A percentile compares a stretch with the other conserved stretches of the same genome.
These are phyloP conservation scores for Spheniscus mendiculus DNA, from an alignment of 2,113 vertebrate genomes.

Conservation along the genomic window DNA sequence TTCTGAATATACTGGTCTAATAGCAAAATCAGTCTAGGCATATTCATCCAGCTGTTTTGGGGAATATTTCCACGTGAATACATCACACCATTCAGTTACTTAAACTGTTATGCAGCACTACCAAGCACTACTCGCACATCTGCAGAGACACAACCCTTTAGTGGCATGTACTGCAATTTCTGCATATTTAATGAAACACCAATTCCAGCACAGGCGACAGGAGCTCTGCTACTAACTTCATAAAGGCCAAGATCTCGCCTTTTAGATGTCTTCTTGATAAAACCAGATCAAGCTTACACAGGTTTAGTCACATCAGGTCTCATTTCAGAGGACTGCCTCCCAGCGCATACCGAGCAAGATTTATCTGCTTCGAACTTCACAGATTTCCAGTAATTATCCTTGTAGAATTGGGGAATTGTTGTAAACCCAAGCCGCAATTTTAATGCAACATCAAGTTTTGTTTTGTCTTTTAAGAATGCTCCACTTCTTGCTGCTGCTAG, in stretches of 20 bases:
- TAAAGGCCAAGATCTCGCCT: slow-evolving; percentile 6
- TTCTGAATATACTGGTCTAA: neutral
- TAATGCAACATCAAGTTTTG: neutral
- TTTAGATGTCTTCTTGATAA: neutral
- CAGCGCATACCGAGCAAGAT: neutral
- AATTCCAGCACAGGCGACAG: neutral
- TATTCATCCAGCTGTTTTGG: neutral
- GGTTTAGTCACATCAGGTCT: neutral
- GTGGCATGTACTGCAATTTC: neutral
- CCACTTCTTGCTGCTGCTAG: slow-evolving; percentile 58
- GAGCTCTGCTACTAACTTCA: neutral
- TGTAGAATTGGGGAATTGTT: slow-evolving; percentile 4
- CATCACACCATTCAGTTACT: neutral
- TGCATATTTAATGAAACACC: neutral
- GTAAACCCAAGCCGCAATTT: slow-evolving; percentile 13
- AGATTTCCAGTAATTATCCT: slow-evolving; percentile 26
- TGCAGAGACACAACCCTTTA: neutral
- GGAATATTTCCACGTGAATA: neutral
- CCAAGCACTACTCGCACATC: neutral
- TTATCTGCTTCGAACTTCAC: slow-evolving; percentile 18
- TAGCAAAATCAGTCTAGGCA: neutral
- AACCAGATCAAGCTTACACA: neutral
- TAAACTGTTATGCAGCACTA: neutral
- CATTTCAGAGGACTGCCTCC: neutral
- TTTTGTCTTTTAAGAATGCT: neutral